These are phyloP conservation scores for Coryphaenoides rupestris DNA, from an alignment of 2,113 vertebrate genomes.

Conservation along the genomic window DNA sequence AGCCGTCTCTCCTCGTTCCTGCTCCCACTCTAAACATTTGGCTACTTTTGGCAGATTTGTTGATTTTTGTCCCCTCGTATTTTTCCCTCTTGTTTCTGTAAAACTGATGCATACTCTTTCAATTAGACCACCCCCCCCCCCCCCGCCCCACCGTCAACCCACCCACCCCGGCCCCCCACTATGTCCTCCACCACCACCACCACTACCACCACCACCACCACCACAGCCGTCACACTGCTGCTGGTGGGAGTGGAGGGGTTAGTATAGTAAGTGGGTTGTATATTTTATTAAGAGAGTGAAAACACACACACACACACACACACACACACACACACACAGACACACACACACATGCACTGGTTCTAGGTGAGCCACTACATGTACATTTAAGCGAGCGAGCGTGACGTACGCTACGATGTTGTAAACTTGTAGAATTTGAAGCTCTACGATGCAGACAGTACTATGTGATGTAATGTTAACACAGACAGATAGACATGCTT, in stretches of 20 bases:
- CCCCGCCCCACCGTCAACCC: slow-evolving; percentile 10
- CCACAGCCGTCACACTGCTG: slow-evolving; percentile 43
- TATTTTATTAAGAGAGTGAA: slow-evolving; percentile 73
- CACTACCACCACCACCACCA: background rate
- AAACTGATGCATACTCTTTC: slow-evolving; percentile 73
- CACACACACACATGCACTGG: slow-evolving; percentile 54
- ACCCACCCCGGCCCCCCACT: slow-evolving; percentile 1
- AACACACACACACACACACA: slow-evolving; percentile 61
- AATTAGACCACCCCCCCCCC: slow-evolving; percentile 50
- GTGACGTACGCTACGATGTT: background rate
- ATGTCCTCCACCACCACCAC: background rate
- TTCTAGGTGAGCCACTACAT: slow-evolving; percentile 49
- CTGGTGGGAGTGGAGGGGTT: slow-evolving; percentile 52
- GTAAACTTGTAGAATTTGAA: too few relatives aligned
- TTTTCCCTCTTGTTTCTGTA: slow-evolving; percentile 68
- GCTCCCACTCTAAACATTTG: slow-evolving; percentile 73
- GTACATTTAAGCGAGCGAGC: background rate
- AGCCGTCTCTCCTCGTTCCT: slow-evolving; percentile 61
- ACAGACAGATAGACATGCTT: too few relatives aligned
- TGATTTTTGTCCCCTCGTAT: slow-evolving; percentile 72
- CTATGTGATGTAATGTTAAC: too few relatives aligned
- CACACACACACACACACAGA: slow-evolving; percentile 58
- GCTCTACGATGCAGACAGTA: too few relatives aligned
- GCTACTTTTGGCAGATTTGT: slow-evolving; percentile 74
- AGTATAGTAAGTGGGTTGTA: slow-evolving; percentile 69